Percentiles rank a stretch among this genome's conserved stretches.
These are phyloP conservation scores for Norana najaformis DNA, from an alignment of 2,888 invertebrate genomes.

Conservation along the genomic window DNA sequence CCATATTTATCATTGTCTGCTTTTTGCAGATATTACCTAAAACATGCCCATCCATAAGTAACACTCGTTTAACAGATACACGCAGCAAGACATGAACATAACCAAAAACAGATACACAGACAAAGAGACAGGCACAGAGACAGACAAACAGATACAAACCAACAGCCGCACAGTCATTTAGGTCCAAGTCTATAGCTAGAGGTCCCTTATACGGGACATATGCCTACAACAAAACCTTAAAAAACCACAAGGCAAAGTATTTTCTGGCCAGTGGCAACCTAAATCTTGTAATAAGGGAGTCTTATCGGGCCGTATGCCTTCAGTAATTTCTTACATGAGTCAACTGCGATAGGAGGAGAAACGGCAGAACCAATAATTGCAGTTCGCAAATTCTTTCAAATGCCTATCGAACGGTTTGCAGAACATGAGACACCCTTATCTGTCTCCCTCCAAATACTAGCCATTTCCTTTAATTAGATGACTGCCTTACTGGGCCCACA, in stretches of 20 bases:
- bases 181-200: neutral
- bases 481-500: neutral
- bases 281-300: neutral
- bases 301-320: neutral
- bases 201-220: neutral
- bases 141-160: neutral
- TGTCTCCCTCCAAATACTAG: neutral
- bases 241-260: neutral
- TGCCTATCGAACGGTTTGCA: neutral
- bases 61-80: too few relatives aligned
- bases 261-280: neutral
- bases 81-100: neutral
- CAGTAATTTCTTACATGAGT: neutral
- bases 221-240: neutral
- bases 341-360: neutral
- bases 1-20: neutral
- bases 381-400: neutral
- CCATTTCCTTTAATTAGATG: conserved; percentile 1
- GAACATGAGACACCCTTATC: conserved; percentile 6
- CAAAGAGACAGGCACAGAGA: neutral
- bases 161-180: neutral
- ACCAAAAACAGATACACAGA: neutral
- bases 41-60: too few relatives aligned
- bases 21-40: neutral
- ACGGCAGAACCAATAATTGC: conserved; percentile 4